Conservation (phyloP, 1,140 invertebrate genomes). For the Pseudomyrmex concolor region DNA sequence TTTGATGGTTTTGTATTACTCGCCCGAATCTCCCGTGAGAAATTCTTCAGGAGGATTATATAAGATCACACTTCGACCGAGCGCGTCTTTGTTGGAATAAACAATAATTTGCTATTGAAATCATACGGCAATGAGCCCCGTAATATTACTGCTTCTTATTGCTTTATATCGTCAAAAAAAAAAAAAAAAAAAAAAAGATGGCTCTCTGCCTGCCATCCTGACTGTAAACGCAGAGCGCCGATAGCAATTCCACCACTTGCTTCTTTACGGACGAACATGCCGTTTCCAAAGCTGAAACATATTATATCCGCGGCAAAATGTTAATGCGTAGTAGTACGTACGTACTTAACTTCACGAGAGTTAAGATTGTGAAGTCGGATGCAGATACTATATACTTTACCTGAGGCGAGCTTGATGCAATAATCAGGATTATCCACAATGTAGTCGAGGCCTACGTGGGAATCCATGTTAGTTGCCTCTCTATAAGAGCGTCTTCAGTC, state of each 20-base stretch:
- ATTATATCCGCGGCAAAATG: slow-evolving; percentile 17
- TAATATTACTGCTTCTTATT: neutral
- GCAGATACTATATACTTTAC: slow-evolving; percentile 82
- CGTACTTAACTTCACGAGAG: too few relatives aligned
- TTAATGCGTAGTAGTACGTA: slow-evolving; percentile 2
- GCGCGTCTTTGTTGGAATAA: neutral
- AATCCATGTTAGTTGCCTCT: slow-evolving; percentile 89
- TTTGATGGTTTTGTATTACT: neutral
- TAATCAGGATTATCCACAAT: slow-evolving; percentile 97
- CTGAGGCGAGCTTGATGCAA: slow-evolving; percentile 94
- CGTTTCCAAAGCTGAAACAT: slow-evolving; percentile 91
- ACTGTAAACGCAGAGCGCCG: slow-evolving; percentile 95
- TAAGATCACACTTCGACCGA: too few relatives aligned
- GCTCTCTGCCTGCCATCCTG: slow-evolving; percentile 93
- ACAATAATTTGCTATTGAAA: neutral
- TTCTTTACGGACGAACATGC: slow-evolving; percentile 94
- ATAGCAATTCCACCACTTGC: slow-evolving; percentile 95
- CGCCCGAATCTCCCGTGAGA: neutral
- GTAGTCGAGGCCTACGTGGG: slow-evolving; percentile 95
- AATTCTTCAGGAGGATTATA: neutral
- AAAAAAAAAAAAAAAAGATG: slow-evolving; percentile 79
- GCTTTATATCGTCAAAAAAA: too few relatives aligned
- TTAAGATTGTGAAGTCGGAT: slow-evolving; percentile 12
- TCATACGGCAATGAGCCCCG: neutral
- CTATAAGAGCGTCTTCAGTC: slow-evolving; percentile 67